phyloP scores from a whole-genome alignment of 2,888 invertebrate genomes.

The Volucella zonaria region DNA sequence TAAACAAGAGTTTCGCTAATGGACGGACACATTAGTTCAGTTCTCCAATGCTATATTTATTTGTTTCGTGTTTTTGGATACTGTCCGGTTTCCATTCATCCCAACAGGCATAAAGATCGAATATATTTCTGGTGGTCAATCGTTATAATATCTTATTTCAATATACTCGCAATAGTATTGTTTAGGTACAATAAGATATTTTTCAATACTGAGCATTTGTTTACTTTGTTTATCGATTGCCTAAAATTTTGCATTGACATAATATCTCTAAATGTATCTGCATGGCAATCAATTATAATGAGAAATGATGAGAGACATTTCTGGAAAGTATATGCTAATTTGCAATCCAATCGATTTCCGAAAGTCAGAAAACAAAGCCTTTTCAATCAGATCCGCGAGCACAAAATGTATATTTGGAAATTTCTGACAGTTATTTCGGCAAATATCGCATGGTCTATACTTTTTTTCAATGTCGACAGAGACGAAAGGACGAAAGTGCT shows the following conservation, averaged over 20 bases:
- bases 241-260: constrained; percentile 76
- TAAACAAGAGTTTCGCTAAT: neutral
- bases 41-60: constrained; percentile 73
- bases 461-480: neutral
- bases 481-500: neutral
- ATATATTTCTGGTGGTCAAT: constrained; percentile 74
- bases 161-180: constrained; percentile 15
- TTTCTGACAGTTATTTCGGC: neutral
- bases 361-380: neutral
- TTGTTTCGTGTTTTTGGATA: constrained; percentile 78
- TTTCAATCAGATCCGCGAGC: constrained; percentile 30
- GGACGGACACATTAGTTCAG: constrained; percentile 4
- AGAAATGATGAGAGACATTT: constrained; percentile 31
- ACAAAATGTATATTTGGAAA: constrained; percentile 20
- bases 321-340: constrained; percentile 37
- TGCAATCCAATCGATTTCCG: constrained; percentile 34
- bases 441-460: neutral
- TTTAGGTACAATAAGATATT: constrained; percentile 74
- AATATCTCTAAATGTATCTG: constrained; percentile 75
- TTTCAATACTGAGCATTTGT: constrained; percentile 75
- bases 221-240: constrained; percentile 77
- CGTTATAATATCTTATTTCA: constrained; percentile 70
- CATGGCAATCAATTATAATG: constrained; percentile 30
- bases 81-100: constrained; percentile 75
- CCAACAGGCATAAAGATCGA: constrained; percentile 39